phyloP scores from a whole-genome alignment of 2,888 invertebrate species.

The Ypsolopha sequella region DNA sequence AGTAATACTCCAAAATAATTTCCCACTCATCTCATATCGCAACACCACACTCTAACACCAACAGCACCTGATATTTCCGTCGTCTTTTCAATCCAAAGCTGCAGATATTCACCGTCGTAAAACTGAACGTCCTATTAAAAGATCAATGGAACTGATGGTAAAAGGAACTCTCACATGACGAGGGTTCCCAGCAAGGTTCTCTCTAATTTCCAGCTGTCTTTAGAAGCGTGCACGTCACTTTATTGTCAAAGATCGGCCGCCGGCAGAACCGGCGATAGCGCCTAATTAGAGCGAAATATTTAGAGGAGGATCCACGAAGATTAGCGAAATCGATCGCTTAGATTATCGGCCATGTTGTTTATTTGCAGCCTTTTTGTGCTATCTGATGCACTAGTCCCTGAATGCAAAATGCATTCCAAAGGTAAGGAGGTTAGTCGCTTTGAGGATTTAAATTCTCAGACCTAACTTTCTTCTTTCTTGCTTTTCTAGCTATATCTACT shows the following conservation, averaged over 20 bases:
- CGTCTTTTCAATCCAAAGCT: too few species aligned
- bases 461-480: too few species aligned
- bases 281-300: slow-evolving; percentile 41
- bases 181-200: slow-evolving; percentile 19
- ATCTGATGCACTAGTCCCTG: too few species aligned
- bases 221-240: slow-evolving; percentile 40
- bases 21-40: slow-evolving; percentile 30
- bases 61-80: background rate
- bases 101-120: too few species aligned
- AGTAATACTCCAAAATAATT: slow-evolving; percentile 25
- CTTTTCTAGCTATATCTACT: too few species aligned
- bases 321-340: slow-evolving; percentile 19
- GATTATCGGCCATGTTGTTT: background rate
- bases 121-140: too few species aligned
- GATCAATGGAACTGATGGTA: background rate
- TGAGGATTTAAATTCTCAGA: too few species aligned
- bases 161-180: background rate
- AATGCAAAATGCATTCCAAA: too few species aligned
- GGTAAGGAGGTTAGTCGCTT: too few species aligned
- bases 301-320: slow-evolving; percentile 19
- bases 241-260: slow-evolving; percentile 46
- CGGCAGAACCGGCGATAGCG: slow-evolving; percentile 22
- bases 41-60: slow-evolving; percentile 11
- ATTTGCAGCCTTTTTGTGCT: too few species aligned
- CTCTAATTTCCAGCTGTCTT: slow-evolving; percentile 40